Evolutionary conservation across 2,888 invertebrate genomes (phyloP).

Genomic region (Chymomyza procnemis): DNA sequence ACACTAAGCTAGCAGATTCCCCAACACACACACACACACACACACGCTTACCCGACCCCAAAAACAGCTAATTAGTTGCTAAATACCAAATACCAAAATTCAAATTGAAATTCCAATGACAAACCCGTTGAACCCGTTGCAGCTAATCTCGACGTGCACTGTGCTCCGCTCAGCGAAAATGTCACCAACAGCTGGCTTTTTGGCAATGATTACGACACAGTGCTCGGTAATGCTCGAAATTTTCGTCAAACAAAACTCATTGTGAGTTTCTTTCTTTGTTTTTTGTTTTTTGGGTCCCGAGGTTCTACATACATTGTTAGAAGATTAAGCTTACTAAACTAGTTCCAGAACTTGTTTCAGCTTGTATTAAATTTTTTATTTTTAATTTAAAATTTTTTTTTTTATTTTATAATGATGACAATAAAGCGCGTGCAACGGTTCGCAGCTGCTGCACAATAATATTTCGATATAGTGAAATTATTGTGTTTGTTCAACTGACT

Average conservation of each 20-base stretch:
- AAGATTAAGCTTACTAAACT: neutral
- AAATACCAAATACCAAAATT: neutral
- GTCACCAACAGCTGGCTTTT: conserved; percentile 47
- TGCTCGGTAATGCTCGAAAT: conserved; percentile 12
- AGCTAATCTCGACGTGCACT: conserved; percentile 41
- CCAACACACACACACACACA: too few relatives aligned
- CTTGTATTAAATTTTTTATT: neutral
- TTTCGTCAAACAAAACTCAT: neutral
- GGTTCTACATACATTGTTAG: neutral
- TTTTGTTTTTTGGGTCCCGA: neutral
- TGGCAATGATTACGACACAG: conserved; percentile 43
- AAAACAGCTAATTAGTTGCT: neutral
- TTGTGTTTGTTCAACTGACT: neutral
- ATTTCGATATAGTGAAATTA: neutral
- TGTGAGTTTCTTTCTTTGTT: neutral
- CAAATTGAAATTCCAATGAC: conserved; percentile 39
- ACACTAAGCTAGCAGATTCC: neutral
- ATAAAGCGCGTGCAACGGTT: neutral
- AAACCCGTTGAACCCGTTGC: conserved; percentile 63
- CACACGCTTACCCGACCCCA: too few relatives aligned
- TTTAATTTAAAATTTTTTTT: neutral
- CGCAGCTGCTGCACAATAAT: neutral
- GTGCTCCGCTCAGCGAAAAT: conserved; percentile 42
- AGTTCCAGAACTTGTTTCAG: neutral
- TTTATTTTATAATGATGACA: neutral